Evolutionary conservation across 2,113 vertebrate species (phyloP), one percentile per base, ranked within the genome.

Genomic region (Tamias sibiricus): DNA sequence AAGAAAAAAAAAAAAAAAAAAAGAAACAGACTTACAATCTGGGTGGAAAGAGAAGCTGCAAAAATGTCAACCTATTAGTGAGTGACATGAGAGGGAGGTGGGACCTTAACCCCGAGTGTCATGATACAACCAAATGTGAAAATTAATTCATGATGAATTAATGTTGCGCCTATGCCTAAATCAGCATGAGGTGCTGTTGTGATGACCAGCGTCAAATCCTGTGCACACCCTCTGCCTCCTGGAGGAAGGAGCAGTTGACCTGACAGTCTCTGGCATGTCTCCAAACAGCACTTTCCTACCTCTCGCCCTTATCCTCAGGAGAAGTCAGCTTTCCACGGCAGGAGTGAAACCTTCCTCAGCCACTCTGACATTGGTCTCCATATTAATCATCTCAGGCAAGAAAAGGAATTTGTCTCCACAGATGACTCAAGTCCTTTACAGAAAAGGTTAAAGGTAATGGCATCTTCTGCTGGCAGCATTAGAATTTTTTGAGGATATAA

Each of bases 401-500:
- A 76, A 95, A 95, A 91, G 35, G 40, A 37, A 91, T 96, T 85
- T 76, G 49, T 96, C 72, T 96, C 84, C 59, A 30, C 66, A 90
- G 80, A 87, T 26, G 35, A 86, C 40, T 57, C 49, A 10, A 94
- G 91, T 32, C 69, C 77, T 72, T 92, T 81, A 20, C 80, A 68
- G 80, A 59, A 96, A 95, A 84, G 66, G 76, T 80, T 90, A 75
- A 35, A 94, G 75, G 52, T 95, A 93, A 95, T 87, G 54, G 64
- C 49, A 83, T 91, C 49, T 42, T 95, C 95, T 97, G 95, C 97
- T 97, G 96, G 96, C 77, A 54, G 32, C 42, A 62, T 82, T 52
- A 37, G 35, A 94, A 40, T n/a, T 81, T 79, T 72, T 52, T 79
- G 49, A 14, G 94, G 86, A 87, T 71, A 77, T 49, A 69, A 91